These are phyloP conservation scores for Craseonycteris thonglongyai DNA, from an alignment of 2,113 vertebrate species.

Conservation along the genomic window DNA sequence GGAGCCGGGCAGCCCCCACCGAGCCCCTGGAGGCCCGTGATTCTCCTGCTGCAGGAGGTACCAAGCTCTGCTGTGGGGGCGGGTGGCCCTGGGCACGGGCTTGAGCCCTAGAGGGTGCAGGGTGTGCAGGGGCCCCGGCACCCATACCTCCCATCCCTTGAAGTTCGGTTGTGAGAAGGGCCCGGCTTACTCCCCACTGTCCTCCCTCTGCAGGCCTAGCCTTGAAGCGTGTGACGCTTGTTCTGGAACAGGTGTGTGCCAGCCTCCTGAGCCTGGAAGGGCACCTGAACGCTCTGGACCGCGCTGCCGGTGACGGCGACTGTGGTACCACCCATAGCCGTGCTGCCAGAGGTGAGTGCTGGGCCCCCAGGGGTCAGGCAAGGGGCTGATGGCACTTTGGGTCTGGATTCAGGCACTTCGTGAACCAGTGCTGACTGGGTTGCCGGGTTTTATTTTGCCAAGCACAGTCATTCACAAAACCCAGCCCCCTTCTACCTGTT, in stretches of 20 bases:
- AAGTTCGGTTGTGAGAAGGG: neutral
- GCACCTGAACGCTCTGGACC: slow-evolving; percentile 89
- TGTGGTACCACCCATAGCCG: slow-evolving; percentile 92
- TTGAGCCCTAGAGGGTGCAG: neutral
- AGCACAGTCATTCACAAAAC: neutral
- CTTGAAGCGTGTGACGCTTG: slow-evolving; percentile 35
- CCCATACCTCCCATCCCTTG: neutral
- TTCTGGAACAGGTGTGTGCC: slow-evolving; percentile 82
- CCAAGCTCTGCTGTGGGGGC: neutral
- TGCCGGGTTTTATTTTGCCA: neutral
- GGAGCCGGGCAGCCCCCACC: slow-evolving; percentile 50
- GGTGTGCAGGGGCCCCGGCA: neutral
- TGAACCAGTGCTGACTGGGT: neutral
- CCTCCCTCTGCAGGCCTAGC: slow-evolving; percentile 69
- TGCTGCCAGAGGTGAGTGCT: slow-evolving; percentile 84
- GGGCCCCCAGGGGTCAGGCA: neutral
- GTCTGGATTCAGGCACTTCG: neutral
- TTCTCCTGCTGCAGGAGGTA: slow-evolving; percentile 64
- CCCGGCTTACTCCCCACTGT: neutral
- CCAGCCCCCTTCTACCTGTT: neutral
- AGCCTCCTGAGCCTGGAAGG: slow-evolving; percentile 83
- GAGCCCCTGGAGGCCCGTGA: slow-evolving; percentile 5
- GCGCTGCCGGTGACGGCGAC: slow-evolving; percentile 90
- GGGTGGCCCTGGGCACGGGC: neutral
- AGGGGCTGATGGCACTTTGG: neutral